Base-by-base conservation (phyloP, 1,140 invertebrate species). In the Drosophila carrolli region DNA sequence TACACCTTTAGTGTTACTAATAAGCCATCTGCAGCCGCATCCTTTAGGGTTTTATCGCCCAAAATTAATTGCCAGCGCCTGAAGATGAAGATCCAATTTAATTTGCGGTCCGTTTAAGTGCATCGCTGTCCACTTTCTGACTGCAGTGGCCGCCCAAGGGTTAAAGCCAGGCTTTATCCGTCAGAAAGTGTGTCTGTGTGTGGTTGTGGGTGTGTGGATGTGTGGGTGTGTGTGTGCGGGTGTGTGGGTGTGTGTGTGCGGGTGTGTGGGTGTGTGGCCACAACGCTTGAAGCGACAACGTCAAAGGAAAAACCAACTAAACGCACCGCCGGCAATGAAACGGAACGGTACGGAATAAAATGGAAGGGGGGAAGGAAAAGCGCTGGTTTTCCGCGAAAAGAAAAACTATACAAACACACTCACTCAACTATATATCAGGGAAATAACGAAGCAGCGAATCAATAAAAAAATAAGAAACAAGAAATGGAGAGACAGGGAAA, bases 391-490 rank as follows among this genome's bases (percentile, higher is more conserved):
- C 27, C 68, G 53, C 46, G 13, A 56, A 68, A 57, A 37, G 40
- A 43, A 40, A 56, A 56, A 23, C 29, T 43, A 50, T 40, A 23
- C 50, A 44, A n/a, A 27, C 10, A 47, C 16, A 38, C 8, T 23
- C 56, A 23, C 8, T 11, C 56, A 23, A 16, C 40, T 10, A 38
- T 38, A 10, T 41, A 29, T 14, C 19, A 1, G 32, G 10, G 11
- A 68, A 68, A 53, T 61, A 61, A 38, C 56, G 40, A 40, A 56
- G 38, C 67, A 57, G 19, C 56, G 43, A 85, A 84, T 85, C 81
- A 84, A 85, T 85, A 51, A 51, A 51, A 56, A 37, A n/a, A 44
- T 11, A 55, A 53, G 14, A 27, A 53, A 46, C 23, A 37, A 46
- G 27, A 75, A 57, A 61, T 32, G 38, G 48, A 41, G 29, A 60